Evolutionary conservation across 2,888 invertebrate species (phyloP), one percentile per base, ranked within the genome.

Genomic region (Orthonychiurus folsomi): DNA sequence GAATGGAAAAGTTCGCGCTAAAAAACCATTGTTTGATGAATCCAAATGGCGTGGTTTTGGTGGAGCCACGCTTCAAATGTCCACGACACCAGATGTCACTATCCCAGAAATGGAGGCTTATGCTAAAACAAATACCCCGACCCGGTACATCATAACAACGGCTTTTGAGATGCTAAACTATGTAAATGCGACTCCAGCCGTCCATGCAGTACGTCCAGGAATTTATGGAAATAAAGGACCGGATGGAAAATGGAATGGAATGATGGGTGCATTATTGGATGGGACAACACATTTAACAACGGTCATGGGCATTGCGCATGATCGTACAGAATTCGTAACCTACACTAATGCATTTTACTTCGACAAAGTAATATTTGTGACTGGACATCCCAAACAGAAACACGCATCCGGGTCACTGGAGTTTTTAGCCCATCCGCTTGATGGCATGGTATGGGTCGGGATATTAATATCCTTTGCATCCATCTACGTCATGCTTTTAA

Each of bases 311-410:
- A 5, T 59, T 2, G 18, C 37, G 9, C 25, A 2, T 5, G 23
- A 47, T 5, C 20, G 59, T 3, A 37, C 50, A 21, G 5, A 50
- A 50, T 48, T 48, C 21, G 23, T 48, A 18, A 20, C 3, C 3
- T 57, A 27, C 20, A 2, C 37, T 5, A 28, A 3, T 28, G 26
- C 50, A 1, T 18, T 12, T n/a, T 2, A 24, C 5, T 61, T 47
- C 21, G 61, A 61, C 48, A 20, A 37, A 1, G 61, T 56, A 1
- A 25, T 61, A n/a, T 61, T 61, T 20, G 20, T 61, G 3, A 37
- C 55, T 1, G 21, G 21, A n/a, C 52, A 12, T 3, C 5, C 52
- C 3, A 52, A 23, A 23, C 9, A 20, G 52, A 5, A 9, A 5
- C 20, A 23, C 5, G 5, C 9, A 3, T 20, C 52, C n/a, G 52